Evolutionary conservation across 2,888 invertebrate genomes (phyloP).

Genomic region (Barypeithes pellucidus): DNA sequence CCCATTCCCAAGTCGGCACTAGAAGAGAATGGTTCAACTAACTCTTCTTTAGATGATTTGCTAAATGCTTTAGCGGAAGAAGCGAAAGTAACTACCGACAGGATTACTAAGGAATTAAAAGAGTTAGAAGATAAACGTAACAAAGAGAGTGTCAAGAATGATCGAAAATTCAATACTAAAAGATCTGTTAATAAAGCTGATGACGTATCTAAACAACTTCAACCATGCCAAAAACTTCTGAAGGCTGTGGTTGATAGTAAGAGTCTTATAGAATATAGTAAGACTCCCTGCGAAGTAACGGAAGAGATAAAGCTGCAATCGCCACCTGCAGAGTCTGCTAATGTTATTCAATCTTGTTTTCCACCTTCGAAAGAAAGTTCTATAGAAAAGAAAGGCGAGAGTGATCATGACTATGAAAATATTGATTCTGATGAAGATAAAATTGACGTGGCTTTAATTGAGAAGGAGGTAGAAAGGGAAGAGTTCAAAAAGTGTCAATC

Average conservation of each 20-base stretch:
- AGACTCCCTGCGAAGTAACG: conserved; percentile 62
- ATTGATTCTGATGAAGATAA: conserved; percentile 61
- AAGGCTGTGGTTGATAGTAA: conserved; percentile 68
- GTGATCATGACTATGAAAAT: conserved; percentile 68
- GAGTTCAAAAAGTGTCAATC: conserved; percentile 56
- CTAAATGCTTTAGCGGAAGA: conserved; percentile 83
- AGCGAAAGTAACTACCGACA: conserved; percentile 83
- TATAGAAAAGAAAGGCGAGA: conserved; percentile 49
- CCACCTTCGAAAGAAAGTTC: conserved; percentile 45
- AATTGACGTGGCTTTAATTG: conserved; percentile 35
- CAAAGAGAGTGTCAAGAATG: conserved; percentile 63
- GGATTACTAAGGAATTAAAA: conserved; percentile 75
- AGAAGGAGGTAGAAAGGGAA: conserved; percentile 30
- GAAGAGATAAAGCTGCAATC: conserved; percentile 61
- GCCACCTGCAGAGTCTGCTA: conserved; percentile 63
- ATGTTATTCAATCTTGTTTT: conserved; percentile 64
- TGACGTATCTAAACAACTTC: conserved; percentile 60
- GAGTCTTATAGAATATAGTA: conserved; percentile 60
- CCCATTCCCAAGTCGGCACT: conserved; percentile 60
- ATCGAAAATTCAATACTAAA: neutral
- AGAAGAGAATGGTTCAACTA: conserved; percentile 55
- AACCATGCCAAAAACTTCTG: conserved; percentile 71
- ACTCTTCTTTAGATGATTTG: conserved; percentile 77
- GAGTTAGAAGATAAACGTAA: conserved; percentile 62
- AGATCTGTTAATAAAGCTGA: neutral